phyloP scores from a whole-genome alignment of 2,888 invertebrate genomes.

The Apamea anceps region DNA sequence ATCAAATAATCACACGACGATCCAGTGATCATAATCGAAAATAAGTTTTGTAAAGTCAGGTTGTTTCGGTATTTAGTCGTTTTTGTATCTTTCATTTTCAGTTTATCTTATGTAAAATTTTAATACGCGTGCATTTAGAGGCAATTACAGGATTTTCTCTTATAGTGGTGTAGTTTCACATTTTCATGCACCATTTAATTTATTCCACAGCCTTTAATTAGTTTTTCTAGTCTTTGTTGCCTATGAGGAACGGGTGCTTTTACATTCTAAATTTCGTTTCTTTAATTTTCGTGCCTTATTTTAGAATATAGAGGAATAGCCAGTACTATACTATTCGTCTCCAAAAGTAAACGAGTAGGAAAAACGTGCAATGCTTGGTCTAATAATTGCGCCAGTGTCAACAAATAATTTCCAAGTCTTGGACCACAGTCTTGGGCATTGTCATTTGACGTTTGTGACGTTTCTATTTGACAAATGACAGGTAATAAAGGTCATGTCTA shows the following conservation, averaged over 20 bases:
- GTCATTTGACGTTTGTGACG: slow-evolving; percentile 3
- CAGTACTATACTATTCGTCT: slow-evolving; percentile 54
- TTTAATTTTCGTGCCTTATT: slow-evolving; percentile 8
- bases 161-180: slow-evolving; percentile 56
- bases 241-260: slow-evolving; percentile 16
- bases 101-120: not conserved
- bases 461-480: slow-evolving; percentile 5
- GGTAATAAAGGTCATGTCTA: not conserved
- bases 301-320: slow-evolving; percentile 27
- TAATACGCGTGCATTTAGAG: slow-evolving; percentile 4
- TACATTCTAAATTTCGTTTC: not conserved
- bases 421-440: not conserved
- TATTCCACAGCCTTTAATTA: slow-evolving; percentile 7
- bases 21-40: not conserved
- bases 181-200: slow-evolving; percentile 10
- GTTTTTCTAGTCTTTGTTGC: slow-evolving; percentile 49
- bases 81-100: not conserved
- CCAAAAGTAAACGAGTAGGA: slow-evolving; percentile 29
- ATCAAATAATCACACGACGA: not conserved
- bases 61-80: slow-evolving; percentile 1
- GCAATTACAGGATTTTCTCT: slow-evolving; percentile 11
- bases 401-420: not conserved
- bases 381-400: slow-evolving; percentile 20
- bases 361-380: slow-evolving; percentile 47
- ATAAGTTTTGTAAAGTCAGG: not conserved